Conservation (phyloP, 2,888 invertebrate species). For the Rhorus exstirpatorius region DNA sequence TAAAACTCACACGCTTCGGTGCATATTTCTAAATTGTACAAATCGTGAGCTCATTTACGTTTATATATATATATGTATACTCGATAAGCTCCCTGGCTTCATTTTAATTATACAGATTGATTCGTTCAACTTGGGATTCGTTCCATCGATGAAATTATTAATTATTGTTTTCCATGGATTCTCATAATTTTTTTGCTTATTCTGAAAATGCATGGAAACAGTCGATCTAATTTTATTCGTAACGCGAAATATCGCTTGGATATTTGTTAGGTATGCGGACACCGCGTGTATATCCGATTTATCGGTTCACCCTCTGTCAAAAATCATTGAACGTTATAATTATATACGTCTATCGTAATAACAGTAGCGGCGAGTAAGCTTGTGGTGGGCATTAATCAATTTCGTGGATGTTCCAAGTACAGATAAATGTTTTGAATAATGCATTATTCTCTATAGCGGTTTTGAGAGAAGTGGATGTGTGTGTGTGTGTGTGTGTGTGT, state of each 20-base stretch:
- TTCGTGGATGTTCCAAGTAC: slow-evolving; percentile 68
- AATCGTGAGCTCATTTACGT: too few species aligned
- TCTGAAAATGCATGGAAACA: neutral
- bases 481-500: too few species aligned
- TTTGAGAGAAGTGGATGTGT: neutral
- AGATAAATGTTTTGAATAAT: slow-evolving; percentile 75
- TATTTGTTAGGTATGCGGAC: slow-evolving; percentile 2
- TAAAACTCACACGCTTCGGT: too few species aligned
- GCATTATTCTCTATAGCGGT: slow-evolving; percentile 62
- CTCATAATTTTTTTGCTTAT: neutral
- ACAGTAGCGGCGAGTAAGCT: slow-evolving; percentile 47
- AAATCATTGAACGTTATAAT: slow-evolving; percentile 70
- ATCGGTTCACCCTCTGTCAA: slow-evolving; percentile 65
- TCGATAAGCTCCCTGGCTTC: too few species aligned
- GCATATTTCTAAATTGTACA: too few species aligned
- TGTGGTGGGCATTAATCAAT: slow-evolving; percentile 71
- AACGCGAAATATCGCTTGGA: slow-evolving; percentile 12
- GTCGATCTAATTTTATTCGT: slow-evolving; percentile 47
- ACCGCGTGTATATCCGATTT: slow-evolving; percentile 55
- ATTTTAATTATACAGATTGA: too few species aligned
- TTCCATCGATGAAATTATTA: neutral
- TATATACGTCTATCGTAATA: slow-evolving; percentile 65
- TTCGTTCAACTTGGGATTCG: too few species aligned
- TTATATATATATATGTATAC: too few species aligned
- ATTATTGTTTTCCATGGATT: slow-evolving; percentile 1